Conservation (phyloP, 2,888 invertebrate genomes). For the Parthenolecanium corni region DNA sequence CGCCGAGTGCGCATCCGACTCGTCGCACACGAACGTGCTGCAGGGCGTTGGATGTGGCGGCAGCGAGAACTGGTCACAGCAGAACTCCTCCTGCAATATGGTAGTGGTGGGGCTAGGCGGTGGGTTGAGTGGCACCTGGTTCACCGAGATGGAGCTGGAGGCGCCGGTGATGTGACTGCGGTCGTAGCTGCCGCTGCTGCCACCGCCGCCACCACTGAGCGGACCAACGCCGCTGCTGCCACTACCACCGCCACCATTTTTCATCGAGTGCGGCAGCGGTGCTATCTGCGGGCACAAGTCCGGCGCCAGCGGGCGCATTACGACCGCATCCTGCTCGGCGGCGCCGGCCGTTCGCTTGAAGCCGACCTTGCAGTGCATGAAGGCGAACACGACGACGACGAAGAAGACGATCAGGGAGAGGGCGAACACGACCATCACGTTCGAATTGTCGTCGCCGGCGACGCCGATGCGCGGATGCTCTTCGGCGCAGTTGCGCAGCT, state of each 20-base stretch:
- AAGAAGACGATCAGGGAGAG: background rate
- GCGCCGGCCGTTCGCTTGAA: background rate
- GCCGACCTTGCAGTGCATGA: background rate
- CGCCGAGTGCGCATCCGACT: conserved; percentile 4
- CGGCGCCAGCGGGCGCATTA: background rate
- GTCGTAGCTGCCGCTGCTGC: conserved; percentile 42
- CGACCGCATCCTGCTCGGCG: conserved; percentile 11
- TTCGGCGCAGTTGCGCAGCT: conserved; percentile 41
- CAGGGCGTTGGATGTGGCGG: conserved; percentile 90
- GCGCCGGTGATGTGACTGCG: conserved; percentile 46
- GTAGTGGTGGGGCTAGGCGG: conserved; percentile 82
- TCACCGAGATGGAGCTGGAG: conserved; percentile 36
- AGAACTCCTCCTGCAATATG: conserved; percentile 38
- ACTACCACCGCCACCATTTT: background rate
- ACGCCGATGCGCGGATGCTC: background rate
- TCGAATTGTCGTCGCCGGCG: conserved; percentile 40
- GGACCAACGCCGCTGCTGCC: background rate
- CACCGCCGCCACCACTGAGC: conserved; percentile 4
- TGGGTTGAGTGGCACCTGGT: conserved; percentile 73
- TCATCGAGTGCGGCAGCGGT: background rate
- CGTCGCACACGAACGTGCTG: conserved; percentile 81
- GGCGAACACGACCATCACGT: background rate
- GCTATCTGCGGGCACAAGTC: background rate
- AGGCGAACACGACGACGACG: background rate
- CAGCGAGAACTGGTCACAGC: conserved; percentile 42